Evolutionary conservation across 2,888 invertebrate genomes (phyloP), one percentile per base, ranked within the genome.

Genomic region (Schizotus pectinicornis): DNA sequence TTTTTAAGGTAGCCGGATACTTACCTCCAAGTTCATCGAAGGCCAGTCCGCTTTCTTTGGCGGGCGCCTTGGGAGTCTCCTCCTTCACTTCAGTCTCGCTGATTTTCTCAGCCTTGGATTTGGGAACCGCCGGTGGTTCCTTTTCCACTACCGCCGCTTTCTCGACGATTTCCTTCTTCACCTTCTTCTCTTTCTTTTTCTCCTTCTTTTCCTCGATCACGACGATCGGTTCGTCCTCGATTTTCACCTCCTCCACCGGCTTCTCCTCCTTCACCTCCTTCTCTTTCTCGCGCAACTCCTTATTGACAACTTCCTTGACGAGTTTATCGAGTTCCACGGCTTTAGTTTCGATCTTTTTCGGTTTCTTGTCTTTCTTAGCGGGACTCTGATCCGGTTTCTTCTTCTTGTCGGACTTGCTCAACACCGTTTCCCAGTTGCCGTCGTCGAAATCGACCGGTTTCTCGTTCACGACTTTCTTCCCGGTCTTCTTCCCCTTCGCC

Each of bases 391-490:
- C 79, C 48, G 86, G 85, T 56, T 84, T 84, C 78, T 88, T 89
- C 74, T 90, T 91, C 76, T 90, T 90, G 60, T 90, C 90, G 70
- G 86, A 84, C 77, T 88, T 82, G 71, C 88, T 84, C 60, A 88
- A 81, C 65, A 90, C 87, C 67, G 84, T 85, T 80, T 90, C 87
- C 91, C 91, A 91, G 46, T 86, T 84, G 39, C 88, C 90, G 68
- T 90, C 89, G 77, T 90, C 89, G 78, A 85, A 89, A 70, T 89
- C 89, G 38, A 85, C 83, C 7, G 89, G 89, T 74, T 90, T 90
- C 67, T 88, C 88, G 61, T 82, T 79, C 47, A 82, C 81, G 59
- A 77, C 76, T 66, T 82, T 81, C 76, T 86, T 87, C 39, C 79
- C 75, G 70, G 86, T 87, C 74, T 87, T 88, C 65, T 84, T 84